Evolutionary conservation across 1,140 invertebrate genomes (phyloP).

Genomic region (Zophobas morio): DNA sequence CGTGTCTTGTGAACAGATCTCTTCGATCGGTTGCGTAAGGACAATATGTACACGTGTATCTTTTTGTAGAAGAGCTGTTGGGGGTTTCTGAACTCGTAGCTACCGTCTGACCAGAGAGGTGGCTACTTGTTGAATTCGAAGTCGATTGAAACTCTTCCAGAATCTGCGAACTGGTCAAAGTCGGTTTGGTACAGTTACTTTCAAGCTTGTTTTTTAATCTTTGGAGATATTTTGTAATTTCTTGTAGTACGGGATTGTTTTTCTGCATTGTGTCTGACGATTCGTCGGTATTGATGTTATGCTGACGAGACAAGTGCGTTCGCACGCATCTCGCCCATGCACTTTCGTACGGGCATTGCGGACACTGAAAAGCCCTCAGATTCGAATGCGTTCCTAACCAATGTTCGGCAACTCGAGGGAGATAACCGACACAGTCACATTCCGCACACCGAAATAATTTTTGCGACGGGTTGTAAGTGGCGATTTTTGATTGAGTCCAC

Average conservation of each 20-base stretch:
- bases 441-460: conserved; percentile 82
- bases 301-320: conserved; percentile 80
- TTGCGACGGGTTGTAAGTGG: conserved; percentile 80
- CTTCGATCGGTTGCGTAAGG: conserved; percentile 92
- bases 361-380: conserved; percentile 80
- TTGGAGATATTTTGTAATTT: conserved; percentile 80
- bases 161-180: conserved; percentile 52
- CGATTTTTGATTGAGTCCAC: conserved; percentile 81
- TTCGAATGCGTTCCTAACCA: conserved; percentile 87
- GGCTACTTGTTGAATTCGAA: conserved; percentile 42
- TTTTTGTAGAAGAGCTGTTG: conserved; percentile 71
- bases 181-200: conserved; percentile 60
- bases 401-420: conserved; percentile 86
- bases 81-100: conserved; percentile 56
- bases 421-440: conserved; percentile 84
- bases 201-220: conserved; percentile 77
- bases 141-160: conserved; percentile 44
- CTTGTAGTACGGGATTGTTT: conserved; percentile 82
- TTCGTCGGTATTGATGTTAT: conserved; percentile 75
- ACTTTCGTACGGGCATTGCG: conserved; percentile 81
- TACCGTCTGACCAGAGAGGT: conserved; percentile 47
- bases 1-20: conserved; percentile 95
- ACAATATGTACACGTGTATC: conserved; percentile 88
- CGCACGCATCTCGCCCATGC: conserved; percentile 83
- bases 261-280: conserved; percentile 74